Conservation (phyloP, 2,797 vertebrate species). For the Hyperoplus lanceolatus region DNA sequence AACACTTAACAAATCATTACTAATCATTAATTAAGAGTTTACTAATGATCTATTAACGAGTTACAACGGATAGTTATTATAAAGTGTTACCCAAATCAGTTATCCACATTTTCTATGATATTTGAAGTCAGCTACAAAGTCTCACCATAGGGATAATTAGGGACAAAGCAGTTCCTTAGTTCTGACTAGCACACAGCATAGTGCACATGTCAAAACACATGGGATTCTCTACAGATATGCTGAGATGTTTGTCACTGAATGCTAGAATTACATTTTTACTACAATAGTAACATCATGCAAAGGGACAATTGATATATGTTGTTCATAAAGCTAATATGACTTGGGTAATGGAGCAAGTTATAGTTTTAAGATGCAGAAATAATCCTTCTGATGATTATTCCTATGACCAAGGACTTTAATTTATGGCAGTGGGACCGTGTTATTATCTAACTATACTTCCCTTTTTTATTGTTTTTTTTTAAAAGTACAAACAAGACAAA, state of each 20-base stretch:
- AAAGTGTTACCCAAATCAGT: too few species aligned
- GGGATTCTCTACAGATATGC: background rate
- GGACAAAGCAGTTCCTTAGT: background rate
- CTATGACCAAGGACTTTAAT: background rate
- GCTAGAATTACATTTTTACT: too few species aligned
- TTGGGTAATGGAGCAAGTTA: too few species aligned
- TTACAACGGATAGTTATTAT: too few species aligned
- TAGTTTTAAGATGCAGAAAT: background rate
- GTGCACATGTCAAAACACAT: background rate
- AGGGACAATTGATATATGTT: too few species aligned
- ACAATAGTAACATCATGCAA: too few species aligned
- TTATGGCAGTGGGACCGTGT: background rate
- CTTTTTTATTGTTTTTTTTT: conserved; percentile 1
- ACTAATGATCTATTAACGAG: too few species aligned
- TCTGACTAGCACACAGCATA: background rate
- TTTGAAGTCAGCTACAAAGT: background rate
- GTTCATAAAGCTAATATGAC: too few species aligned
- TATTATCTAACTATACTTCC: background rate
- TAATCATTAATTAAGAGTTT: too few species aligned
- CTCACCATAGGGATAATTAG: too few species aligned
- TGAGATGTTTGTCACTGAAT: background rate
- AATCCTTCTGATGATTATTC: background rate
- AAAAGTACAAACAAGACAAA: background rate
- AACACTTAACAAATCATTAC: too few species aligned
- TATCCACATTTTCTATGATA: background rate